Evolutionary conservation across 2,888 invertebrate species (phyloP).

Genomic region (Cosmia pyralina): DNA sequence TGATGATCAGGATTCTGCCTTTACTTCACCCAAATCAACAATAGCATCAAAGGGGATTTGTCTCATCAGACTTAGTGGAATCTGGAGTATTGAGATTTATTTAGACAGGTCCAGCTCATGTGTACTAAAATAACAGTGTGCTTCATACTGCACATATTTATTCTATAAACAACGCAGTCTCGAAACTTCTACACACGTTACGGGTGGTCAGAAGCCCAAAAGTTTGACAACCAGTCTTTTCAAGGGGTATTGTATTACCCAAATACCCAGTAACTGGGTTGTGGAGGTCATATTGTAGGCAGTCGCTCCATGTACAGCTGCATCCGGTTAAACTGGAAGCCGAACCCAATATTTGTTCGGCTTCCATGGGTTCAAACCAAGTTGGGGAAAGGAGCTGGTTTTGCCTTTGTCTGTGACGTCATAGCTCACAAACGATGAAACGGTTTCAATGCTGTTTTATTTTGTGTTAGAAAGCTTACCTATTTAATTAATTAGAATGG

Average conservation of each 20-base stretch:
- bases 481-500: neutral
- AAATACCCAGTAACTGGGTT: too few relatives aligned
- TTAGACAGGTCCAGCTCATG: slow-evolving; percentile 24
- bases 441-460: neutral
- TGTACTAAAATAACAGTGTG: slow-evolving; percentile 50
- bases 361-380: too few relatives aligned
- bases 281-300: too few relatives aligned
- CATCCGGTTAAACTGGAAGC: too few relatives aligned
- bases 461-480: neutral
- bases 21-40: neutral
- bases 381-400: neutral
- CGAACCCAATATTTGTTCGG: too few relatives aligned
- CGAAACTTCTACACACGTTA: neutral
- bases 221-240: too few relatives aligned
- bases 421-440: neutral
- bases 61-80: neutral
- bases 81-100: slow-evolving; percentile 30
- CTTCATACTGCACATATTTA: slow-evolving; percentile 28
- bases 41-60: neutral
- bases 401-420: neutral
- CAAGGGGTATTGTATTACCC: too few relatives aligned
- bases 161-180: slow-evolving; percentile 20
- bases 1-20: neutral
- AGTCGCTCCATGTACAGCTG: too few relatives aligned
- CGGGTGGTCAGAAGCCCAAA: too few relatives aligned